Conservation (phyloP, 2,888 invertebrate genomes). For the Philaethria dido region DNA sequence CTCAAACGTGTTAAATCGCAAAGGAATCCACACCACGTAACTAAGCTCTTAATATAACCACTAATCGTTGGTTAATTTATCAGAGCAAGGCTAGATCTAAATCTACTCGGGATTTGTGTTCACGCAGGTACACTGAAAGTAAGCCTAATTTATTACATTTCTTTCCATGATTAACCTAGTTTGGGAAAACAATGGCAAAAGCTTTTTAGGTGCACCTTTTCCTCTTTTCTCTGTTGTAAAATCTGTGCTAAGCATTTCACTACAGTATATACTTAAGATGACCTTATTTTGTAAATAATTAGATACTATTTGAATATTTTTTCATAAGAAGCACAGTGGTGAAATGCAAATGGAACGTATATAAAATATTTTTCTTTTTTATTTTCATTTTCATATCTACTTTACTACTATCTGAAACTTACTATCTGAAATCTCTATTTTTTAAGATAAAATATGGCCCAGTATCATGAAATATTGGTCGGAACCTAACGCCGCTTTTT, state of each 20-base stretch:
- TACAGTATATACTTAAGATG: not conserved
- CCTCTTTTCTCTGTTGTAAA: constrained; percentile 15
- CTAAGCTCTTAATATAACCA: constrained; percentile 26
- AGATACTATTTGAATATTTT: not conserved
- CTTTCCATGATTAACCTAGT: constrained; percentile 36
- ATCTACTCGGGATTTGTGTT: constrained; percentile 39
- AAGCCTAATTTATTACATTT: constrained; percentile 36
- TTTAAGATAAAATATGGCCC: too few species aligned
- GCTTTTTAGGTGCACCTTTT: constrained; percentile 21
- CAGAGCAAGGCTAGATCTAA: constrained; percentile 38
- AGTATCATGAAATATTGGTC: too few species aligned
- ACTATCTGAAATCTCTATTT: too few species aligned
- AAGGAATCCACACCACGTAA: constrained; percentile 22
- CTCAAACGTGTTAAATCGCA: constrained; percentile 12
- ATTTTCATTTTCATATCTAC: too few species aligned
- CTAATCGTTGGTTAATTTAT: constrained; percentile 36
- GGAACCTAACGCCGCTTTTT: too few species aligned
- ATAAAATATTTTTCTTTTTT: too few species aligned
- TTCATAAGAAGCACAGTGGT: not conserved
- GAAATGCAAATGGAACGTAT: too few species aligned
- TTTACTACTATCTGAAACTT: too few species aligned
- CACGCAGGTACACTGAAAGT: constrained; percentile 39
- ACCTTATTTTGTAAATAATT: constrained; percentile 17
- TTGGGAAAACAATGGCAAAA: constrained; percentile 27
- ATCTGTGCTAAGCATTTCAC: constrained; percentile 20